Percentiles rank a stretch among this genome's conserved stretches.
Evolutionary conservation across 2,888 invertebrate species (phyloP).

Genomic region (Coelinius sp.): DNA sequence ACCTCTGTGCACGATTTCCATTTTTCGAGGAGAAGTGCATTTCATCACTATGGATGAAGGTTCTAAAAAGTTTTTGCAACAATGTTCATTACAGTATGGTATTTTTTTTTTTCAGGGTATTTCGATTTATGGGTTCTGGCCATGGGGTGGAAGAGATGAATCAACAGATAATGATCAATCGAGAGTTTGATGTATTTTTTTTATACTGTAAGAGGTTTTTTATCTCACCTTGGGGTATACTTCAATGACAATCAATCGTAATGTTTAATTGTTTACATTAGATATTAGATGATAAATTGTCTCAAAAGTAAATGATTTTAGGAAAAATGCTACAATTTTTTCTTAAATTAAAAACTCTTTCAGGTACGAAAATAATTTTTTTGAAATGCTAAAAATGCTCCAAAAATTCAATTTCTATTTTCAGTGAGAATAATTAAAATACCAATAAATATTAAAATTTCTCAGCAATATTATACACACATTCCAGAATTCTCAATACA

Average conservation of each 20-base stretch:
- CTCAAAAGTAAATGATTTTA: too few species aligned
- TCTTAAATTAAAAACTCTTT: too few species aligned
- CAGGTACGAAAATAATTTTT: too few species aligned
- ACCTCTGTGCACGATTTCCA: constrained; percentile 3
- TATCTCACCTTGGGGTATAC: too few species aligned
- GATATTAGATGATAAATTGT: too few species aligned
- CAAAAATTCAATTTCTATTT: not conserved
- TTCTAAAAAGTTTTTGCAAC: constrained; percentile 9
- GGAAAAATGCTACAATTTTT: too few species aligned
- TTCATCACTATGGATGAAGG: constrained; percentile 12
- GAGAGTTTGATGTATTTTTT: not conserved
- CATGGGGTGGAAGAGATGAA: constrained; percentile 36
- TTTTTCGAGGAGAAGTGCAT: not conserved
- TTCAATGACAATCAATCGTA: too few species aligned
- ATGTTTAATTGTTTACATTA: too few species aligned
- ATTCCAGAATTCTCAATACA: not conserved
- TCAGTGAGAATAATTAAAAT: not conserved
- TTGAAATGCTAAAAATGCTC: not conserved
- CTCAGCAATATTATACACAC: not conserved
- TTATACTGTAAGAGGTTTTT: not conserved
- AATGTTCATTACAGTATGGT: constrained; percentile 1
- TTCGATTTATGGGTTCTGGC: not conserved
- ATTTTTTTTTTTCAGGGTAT: not conserved
- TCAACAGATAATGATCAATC: constrained; percentile 27
- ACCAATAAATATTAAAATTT: not conserved